Evolutionary conservation across 2,113 vertebrate genomes (phyloP).

Genomic region (Rissa tridactyla): DNA sequence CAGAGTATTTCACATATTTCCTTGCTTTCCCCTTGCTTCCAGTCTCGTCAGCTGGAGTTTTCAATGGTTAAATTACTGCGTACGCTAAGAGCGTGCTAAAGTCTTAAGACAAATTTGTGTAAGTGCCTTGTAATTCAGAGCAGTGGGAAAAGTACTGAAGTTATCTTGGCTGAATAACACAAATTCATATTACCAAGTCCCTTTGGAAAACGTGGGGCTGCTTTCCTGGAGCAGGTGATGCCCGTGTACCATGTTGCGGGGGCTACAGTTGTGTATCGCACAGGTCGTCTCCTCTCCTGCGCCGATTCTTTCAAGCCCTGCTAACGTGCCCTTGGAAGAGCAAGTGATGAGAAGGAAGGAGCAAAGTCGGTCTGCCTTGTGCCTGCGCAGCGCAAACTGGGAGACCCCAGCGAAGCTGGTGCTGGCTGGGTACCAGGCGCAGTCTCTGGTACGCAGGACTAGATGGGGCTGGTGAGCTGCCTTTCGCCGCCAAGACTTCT

Average conservation of each 20-base stretch:
- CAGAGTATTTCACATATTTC: not conserved
- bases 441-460: not conserved
- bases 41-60: not conserved
- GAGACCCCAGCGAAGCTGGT: rapidly evolving
- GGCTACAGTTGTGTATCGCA: not conserved
- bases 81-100: not conserved
- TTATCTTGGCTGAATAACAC: not conserved
- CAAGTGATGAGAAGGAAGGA: not conserved
- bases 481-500: not conserved
- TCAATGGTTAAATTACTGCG: not conserved
- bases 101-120: not conserved
- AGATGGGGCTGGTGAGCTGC: constrained; percentile 31
- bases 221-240: rapidly evolving
- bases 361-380: not conserved
- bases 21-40: not conserved
- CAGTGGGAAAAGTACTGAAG: not conserved
- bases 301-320: not conserved
- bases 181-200: not conserved
- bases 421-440: rapidly evolving
- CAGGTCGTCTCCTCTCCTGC: not conserved
- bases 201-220: rapidly evolving
- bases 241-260: rapidly evolving
- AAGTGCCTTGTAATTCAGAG: not conserved
- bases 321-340: not conserved
- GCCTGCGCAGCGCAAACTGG: rapidly evolving